phyloP scores from a whole-genome alignment of 1,140 invertebrate genomes.

The Euura lappo region DNA sequence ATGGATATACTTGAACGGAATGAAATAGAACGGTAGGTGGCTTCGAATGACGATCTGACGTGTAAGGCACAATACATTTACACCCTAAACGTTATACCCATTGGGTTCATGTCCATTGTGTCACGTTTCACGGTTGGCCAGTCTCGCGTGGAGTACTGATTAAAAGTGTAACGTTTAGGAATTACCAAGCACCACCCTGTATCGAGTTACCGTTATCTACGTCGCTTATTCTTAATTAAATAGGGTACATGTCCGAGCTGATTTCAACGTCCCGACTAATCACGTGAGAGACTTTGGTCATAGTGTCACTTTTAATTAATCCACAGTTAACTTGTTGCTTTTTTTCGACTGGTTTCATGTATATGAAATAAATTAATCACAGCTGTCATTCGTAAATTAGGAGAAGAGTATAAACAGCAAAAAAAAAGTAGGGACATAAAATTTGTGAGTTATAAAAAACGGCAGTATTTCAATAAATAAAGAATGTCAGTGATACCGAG shows the following conservation, averaged over 20 bases:
- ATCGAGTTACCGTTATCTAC: background rate
- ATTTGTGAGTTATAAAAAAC: too few relatives aligned
- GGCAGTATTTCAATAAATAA: too few relatives aligned
- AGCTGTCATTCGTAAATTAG: too few relatives aligned
- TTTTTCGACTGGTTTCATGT: too few relatives aligned
- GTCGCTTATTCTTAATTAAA: slow-evolving; percentile 25
- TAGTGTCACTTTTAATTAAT: too few relatives aligned
- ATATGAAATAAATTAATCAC: too few relatives aligned
- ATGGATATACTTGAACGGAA: slow-evolving; percentile 17
- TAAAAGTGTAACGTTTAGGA: slow-evolving; percentile 49
- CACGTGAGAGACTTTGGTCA: background rate
- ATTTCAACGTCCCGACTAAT: background rate
- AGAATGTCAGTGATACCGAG: too few relatives aligned
- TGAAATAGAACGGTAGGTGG: slow-evolving; percentile 4
- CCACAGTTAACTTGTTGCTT: too few relatives aligned
- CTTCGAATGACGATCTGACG: background rate
- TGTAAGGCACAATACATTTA: background rate
- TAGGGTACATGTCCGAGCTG: background rate
- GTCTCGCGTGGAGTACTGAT: slow-evolving; percentile 45
- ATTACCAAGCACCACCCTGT: slow-evolving; percentile 22
- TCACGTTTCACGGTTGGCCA: slow-evolving; percentile 40
- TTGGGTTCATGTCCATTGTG: slow-evolving; percentile 23
- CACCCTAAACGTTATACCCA: background rate
- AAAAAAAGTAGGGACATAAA: too few relatives aligned
- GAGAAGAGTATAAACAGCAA: too few relatives aligned